Evolutionary conservation across 2,888 invertebrate species (phyloP), one percentile per base, ranked within the genome.

Genomic region (Priocnemis perturbator): DNA sequence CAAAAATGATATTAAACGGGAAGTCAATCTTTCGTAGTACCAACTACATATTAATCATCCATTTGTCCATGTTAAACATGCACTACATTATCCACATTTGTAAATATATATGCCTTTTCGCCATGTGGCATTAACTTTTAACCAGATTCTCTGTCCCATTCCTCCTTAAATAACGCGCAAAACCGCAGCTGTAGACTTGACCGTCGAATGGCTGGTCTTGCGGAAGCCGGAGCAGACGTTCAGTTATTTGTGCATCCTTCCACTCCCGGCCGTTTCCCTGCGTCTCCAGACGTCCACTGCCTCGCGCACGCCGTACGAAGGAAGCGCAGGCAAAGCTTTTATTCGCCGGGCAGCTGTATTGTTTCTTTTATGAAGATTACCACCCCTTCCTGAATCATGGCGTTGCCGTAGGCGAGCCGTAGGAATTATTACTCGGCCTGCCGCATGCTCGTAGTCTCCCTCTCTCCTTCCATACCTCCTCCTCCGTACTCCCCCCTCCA

Each of bases 101-200:
- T n/a, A n/a, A n/a, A n/a, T n/a, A n/a, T n/a, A n/a, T n/a, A n/a
- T n/a, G n/a, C n/a, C n/a, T n/a, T n/a, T n/a, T n/a, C n/a, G n/a
- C n/a, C n/a, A n/a, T n/a, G n/a, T n/a, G n/a, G n/a, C n/a, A n/a
- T n/a, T n/a, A n/a, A n/a, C n/a, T n/a, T n/a, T n/a, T n/a, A n/a
- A n/a, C n/a, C n/a, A n/a, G n/a, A n/a, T n/a, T n/a, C n/a, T n/a
- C n/a, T n/a, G n/a, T n/a, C n/a, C n/a, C n/a, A n/a, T n/a, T n/a
- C n/a, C n/a, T n/a, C n/a, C n/a, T n/a, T n/a, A n/a, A 81, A 81
- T 81, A 81, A 81, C 74, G 74, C 64, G 69, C 56, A 53, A 63
- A 69, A 70, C 60, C 72, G 69, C 80, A 71, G 77, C 77, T 77
- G 79, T 68, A 75, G 67, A 64, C 65, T 75, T 71, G 74, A 79